Evolutionary conservation across 1,140 invertebrate species (phyloP), one percentile per base, ranked within the genome.

Genomic region (Apis florea): DNA sequence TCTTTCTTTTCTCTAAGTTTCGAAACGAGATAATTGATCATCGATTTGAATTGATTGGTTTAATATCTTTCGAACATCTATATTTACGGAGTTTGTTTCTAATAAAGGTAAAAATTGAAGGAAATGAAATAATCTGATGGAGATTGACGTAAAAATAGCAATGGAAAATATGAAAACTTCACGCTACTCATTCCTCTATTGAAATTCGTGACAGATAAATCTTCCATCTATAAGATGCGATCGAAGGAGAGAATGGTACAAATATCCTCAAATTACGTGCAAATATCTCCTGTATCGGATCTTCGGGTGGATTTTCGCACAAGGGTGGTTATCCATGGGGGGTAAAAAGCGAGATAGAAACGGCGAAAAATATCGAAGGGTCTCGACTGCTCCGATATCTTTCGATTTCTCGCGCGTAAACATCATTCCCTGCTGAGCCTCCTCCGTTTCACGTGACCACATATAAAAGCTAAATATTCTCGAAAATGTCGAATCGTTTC

Each of bases 281-380:
- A 90, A 90, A 90, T 90, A 90, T 90, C 83, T 84, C 11, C 68
- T 83, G 85, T 87, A 89, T 90, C 84, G 85, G 87, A 90, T 90
- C 87, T 88, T 82, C 85, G 85, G 81, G 84, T 90, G 81, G 84
- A 88, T 85, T 79, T 53, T 79, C 81, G 81, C 72, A 77, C 78
- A 87, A 77, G 87, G 83, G 67, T 82, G 83, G 81, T 83, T 85
- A 86, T 86, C 83, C 84, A 47, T 49, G 64, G 82, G 75, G 83
- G 85, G 79, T 82, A 72, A 58, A 72, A 58, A 86, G 66, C 82
- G 67, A 88, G 78, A 86, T 87, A 73, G 77, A 86, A 86, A 78
- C 68, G 85, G 66, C 58, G 66, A 86, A 75, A 69, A 40, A 58
- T 64, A 49, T 78, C 51, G 66, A 61, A 71, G 79, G 82, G 83